Conservation (phyloP, 2,113 vertebrate species). For the Brienomyrus longianalis region DNA sequence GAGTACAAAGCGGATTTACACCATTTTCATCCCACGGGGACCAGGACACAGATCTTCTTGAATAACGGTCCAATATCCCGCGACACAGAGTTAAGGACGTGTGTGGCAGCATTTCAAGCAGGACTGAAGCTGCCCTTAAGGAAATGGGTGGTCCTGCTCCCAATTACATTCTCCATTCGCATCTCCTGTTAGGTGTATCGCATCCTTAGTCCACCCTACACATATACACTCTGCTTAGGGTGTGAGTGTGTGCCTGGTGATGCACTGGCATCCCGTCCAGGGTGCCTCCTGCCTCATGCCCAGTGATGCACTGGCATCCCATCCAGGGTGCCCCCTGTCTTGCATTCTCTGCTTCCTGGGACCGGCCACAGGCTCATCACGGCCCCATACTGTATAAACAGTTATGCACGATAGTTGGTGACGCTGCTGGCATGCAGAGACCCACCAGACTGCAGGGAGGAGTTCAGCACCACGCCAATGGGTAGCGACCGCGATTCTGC, state of each 20-base stretch:
- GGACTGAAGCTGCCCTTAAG: background rate
- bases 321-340: background rate
- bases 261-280: background rate
- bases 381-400: background rate
- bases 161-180: background rate
- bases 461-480: background rate
- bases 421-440: background rate
- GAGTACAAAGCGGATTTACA: background rate
- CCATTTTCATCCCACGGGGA: background rate
- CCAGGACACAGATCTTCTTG: background rate
- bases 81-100: background rate
- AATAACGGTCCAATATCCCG: background rate
- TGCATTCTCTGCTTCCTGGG: background rate
- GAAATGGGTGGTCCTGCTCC: background rate
- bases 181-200: background rate
- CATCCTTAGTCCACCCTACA: background rate
- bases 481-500: background rate
- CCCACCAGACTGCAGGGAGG: background rate
- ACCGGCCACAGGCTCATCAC: background rate
- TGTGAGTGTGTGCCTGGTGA: background rate
- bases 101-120: background rate
- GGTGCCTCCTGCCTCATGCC: too few relatives aligned
- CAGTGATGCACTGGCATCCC: background rate
- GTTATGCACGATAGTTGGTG: background rate
- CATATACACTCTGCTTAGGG: background rate